Evolutionary conservation across 2,888 invertebrate species (phyloP).

Genomic region (Temnothorax ravouxi): DNA sequence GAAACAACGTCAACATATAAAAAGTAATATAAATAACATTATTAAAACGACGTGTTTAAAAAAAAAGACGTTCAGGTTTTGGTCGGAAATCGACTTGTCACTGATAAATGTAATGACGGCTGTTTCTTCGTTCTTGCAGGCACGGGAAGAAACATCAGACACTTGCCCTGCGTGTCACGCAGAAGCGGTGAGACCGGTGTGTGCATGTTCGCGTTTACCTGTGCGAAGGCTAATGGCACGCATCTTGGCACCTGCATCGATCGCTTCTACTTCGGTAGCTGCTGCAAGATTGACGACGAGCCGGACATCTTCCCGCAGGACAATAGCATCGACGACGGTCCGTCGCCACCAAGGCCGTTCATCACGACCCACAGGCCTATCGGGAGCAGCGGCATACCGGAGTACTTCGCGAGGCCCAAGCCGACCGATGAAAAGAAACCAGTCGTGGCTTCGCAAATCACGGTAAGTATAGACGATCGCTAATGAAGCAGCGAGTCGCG

Average conservation of each 20-base stretch:
- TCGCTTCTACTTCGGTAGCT: constrained; percentile 97
- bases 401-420: constrained; percentile 80
- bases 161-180: constrained; percentile 95
- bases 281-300: constrained; percentile 91
- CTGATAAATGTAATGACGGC: constrained; percentile 9
- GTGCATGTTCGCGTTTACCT: constrained; percentile 98
- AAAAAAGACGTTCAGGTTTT: not conserved
- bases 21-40: not conserved
- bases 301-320: constrained; percentile 88
- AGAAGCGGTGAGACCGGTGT: constrained; percentile 93
- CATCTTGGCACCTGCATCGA: constrained; percentile 97
- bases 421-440: constrained; percentile 80
- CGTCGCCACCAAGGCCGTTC: constrained; percentile 77
- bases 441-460: constrained; percentile 80
- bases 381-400: constrained; percentile 84
- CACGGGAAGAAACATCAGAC: constrained; percentile 95
- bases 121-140: constrained; percentile 88
- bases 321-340: constrained; percentile 89
- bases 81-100: constrained; percentile 4
- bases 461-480: constrained; percentile 60
- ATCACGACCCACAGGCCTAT: constrained; percentile 78
- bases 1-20: not conserved
- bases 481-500: constrained; percentile 32
- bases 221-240: constrained; percentile 95
- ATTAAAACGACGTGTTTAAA: not conserved